Conservation (phyloP, 2,888 invertebrate genomes). For the Epinotia bilunana region DNA sequence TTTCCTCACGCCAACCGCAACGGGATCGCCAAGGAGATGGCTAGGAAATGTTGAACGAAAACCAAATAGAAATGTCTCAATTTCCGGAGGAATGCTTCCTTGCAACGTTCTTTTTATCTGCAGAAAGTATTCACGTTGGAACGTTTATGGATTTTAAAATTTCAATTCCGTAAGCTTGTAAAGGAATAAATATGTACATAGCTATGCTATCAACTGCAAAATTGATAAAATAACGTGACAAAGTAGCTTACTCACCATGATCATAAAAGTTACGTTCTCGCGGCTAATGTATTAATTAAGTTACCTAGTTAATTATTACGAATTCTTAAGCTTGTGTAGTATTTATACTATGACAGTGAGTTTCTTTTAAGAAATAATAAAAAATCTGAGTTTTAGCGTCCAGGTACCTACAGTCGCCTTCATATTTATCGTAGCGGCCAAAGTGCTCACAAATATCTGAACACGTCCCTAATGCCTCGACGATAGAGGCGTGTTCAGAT, state of each 20-base stretch:
- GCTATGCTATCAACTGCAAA: neutral
- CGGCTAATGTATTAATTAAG: neutral
- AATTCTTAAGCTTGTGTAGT: neutral
- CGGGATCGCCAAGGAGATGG: constrained; percentile 70
- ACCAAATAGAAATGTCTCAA: constrained; percentile 81
- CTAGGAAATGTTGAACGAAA: constrained; percentile 74
- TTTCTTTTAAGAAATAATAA: too few relatives aligned
- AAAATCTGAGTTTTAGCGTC: too few relatives aligned
- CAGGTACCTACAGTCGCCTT: too few relatives aligned
- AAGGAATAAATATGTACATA: neutral
- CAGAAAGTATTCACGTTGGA: constrained; percentile 40
- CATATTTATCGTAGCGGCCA: too few relatives aligned
- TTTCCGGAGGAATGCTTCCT: constrained; percentile 73
- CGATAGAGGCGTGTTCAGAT: too few relatives aligned
- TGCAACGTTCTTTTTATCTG: constrained; percentile 60
- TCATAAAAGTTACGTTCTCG: neutral
- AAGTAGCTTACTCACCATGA: neutral
- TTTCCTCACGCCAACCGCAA: constrained; percentile 54
- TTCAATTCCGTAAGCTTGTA: constrained; percentile 19
- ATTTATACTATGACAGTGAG: too few relatives aligned
- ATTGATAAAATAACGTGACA: neutral
- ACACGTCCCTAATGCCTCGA: too few relatives aligned
- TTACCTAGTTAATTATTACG: neutral
- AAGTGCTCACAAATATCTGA: too few relatives aligned
- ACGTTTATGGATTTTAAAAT: constrained; percentile 36